These are phyloP conservation scores for Hedychridium roseum DNA, from an alignment of 2,888 invertebrate genomes.

Conservation along the genomic window DNA sequence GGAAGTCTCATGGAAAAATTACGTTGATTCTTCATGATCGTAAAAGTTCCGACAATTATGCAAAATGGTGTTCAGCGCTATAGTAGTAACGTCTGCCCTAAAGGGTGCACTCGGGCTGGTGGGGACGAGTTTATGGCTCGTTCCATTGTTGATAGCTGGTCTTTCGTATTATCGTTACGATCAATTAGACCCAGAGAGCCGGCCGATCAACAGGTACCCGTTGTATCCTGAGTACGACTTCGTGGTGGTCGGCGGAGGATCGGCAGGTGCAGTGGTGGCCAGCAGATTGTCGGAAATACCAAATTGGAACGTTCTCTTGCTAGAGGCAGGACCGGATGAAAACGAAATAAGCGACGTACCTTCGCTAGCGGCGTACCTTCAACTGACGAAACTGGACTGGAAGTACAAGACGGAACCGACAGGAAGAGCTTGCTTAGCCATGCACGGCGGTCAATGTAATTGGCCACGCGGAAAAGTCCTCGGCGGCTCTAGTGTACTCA, in stretches of 20 bases:
- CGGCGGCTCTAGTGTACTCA: conserved; percentile 87
- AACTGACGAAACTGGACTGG: conserved; percentile 88
- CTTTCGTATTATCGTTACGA: conserved; percentile 84
- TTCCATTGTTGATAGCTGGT: conserved; percentile 83
- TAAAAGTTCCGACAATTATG: not conserved
- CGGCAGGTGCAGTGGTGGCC: conserved; percentile 89
- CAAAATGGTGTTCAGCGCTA: conserved; percentile 77
- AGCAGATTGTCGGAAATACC: conserved; percentile 80
- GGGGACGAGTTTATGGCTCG: conserved; percentile 83
- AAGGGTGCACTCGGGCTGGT: conserved; percentile 77
- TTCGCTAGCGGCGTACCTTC: conserved; percentile 85
- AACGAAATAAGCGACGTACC: conserved; percentile 90
- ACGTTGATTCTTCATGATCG: not conserved
- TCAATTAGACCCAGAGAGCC: conserved; percentile 81
- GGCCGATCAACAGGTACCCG: conserved; percentile 74
- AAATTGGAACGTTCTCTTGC: conserved; percentile 78
- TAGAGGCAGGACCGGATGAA: conserved; percentile 89
- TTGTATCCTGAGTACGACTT: conserved; percentile 83
- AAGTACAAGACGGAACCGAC: conserved; percentile 89
- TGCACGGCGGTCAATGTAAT: conserved; percentile 83
- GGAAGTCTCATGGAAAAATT: too few relatives aligned
- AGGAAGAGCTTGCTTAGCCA: conserved; percentile 80
- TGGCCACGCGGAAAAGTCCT: conserved; percentile 91
- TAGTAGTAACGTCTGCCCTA: conserved; percentile 79
- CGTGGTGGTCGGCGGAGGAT: conserved; percentile 85